Percentiles rank a stretch among this genome's conserved stretches.
Conservation (phyloP, 1,140 invertebrate genomes). For the Ditylenchus dipsaci region DNA sequence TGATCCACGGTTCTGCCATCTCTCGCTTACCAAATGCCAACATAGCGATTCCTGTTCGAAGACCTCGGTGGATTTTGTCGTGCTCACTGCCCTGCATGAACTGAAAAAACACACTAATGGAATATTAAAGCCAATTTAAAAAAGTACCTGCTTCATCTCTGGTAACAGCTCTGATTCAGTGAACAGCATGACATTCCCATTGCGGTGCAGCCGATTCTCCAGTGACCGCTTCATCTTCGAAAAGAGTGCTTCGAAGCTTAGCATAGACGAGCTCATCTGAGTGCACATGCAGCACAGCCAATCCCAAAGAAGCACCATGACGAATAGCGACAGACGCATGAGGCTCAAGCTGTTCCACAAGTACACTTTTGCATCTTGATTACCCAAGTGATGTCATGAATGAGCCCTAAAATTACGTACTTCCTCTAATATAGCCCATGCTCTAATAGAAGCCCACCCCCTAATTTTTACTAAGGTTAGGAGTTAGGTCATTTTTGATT, state of each 20-base stretch:
- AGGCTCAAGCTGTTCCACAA: constrained; percentile 45
- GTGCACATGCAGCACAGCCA: constrained; percentile 97
- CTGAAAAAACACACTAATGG: constrained; percentile 47
- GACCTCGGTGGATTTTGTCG: constrained; percentile 91
- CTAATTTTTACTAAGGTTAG: too few species aligned
- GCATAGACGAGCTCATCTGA: constrained; percentile 84
- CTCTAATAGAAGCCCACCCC: too few species aligned
- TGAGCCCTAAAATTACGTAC: constrained; percentile 69
- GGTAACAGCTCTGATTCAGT: constrained; percentile 16
- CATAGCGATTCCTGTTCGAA: constrained; percentile 82
- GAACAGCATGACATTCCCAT: constrained; percentile 95
- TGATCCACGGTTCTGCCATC: constrained; percentile 74
- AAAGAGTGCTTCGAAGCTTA: constrained; percentile 89
- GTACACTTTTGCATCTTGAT: constrained; percentile 60
- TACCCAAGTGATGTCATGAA: constrained; percentile 93
- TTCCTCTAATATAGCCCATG: too few species aligned
- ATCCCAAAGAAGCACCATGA: constrained; percentile 91
- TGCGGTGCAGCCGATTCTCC: constrained; percentile 89
- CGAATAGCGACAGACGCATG: constrained; percentile 68
- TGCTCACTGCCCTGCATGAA: constrained; percentile 89
- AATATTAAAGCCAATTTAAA: background rate
- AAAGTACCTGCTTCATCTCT: background rate
- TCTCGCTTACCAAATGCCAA: constrained; percentile 94
- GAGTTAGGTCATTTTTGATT: too few species aligned
- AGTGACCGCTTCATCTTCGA: constrained; percentile 96